Evolutionary conservation across 1,140 invertebrate species (phyloP).

Genomic region (Linepithema humile): DNA sequence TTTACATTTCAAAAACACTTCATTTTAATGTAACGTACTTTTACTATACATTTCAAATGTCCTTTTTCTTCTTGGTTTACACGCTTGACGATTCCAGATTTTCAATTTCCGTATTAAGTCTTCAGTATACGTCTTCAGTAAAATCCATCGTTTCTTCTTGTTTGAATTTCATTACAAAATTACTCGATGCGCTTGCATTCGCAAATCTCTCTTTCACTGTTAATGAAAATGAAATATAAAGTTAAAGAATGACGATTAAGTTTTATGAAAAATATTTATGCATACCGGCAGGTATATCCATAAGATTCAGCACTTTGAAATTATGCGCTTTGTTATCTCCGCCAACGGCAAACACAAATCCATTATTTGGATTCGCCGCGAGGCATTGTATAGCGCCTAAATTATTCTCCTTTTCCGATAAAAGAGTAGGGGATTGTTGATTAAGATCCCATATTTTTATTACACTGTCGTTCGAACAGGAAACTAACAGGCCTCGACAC

Average conservation of each 20-base stretch:
- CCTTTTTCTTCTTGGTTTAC: not conserved
- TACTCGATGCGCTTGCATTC: constrained; percentile 11
- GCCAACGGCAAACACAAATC: constrained; percentile 91
- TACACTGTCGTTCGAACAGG: constrained; percentile 89
- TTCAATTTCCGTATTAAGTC: constrained; percentile 57
- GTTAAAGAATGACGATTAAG: not conserved
- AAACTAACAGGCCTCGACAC: constrained; percentile 89
- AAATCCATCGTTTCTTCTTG: constrained; percentile 74
- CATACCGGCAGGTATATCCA: constrained; percentile 88
- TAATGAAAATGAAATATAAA: constrained; percentile 55
- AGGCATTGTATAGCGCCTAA: constrained; percentile 91
- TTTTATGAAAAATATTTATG: constrained; percentile 30
- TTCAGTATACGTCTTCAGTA: constrained; percentile 68
- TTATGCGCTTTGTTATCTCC: constrained; percentile 93
- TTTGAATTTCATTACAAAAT: not conserved
- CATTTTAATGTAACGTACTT: not conserved
- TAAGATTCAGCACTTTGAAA: constrained; percentile 91
- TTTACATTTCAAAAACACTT: not conserved
- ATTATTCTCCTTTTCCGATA: constrained; percentile 87
- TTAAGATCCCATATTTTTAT: constrained; percentile 92
- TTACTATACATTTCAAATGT: not conserved
- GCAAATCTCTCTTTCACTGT: constrained; percentile 67
- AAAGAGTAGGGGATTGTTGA: constrained; percentile 77
- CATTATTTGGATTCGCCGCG: constrained; percentile 91
- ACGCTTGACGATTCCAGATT: not conserved